phyloP scores from a whole-genome alignment of 2,888 invertebrate genomes.

The Drosophila meridionalis region DNA sequence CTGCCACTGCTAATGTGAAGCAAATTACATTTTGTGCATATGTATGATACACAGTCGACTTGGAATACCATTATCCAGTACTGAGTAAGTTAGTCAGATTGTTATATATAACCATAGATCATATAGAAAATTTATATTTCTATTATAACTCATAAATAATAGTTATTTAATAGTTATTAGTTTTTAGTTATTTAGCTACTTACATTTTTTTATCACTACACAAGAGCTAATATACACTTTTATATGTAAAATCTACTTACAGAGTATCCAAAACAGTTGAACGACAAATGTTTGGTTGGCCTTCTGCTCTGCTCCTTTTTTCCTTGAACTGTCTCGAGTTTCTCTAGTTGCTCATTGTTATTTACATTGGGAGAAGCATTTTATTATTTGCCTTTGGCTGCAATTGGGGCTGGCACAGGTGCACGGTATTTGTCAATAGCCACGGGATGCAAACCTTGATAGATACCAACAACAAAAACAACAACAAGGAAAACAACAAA shows the following conservation, averaged over 20 bases:
- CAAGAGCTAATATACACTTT: background rate
- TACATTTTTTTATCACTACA: background rate
- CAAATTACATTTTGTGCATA: too few relatives aligned
- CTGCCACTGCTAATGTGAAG: too few relatives aligned
- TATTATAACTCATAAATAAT: too few relatives aligned
- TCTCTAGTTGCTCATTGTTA: conserved; percentile 53
- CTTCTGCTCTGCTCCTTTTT: conserved; percentile 15
- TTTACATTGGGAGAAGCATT: conserved; percentile 72
- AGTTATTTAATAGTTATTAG: too few relatives aligned
- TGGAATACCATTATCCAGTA: too few relatives aligned
- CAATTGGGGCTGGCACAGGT: conserved; percentile 59
- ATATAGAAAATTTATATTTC: too few relatives aligned
- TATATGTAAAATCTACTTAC: background rate
- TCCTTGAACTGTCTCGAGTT: conserved; percentile 34
- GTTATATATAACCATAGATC: too few relatives aligned
- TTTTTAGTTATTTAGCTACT: too few relatives aligned
- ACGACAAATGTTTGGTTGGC: conserved; percentile 33
- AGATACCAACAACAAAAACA: conserved; percentile 20
- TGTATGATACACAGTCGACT: too few relatives aligned
- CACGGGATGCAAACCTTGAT: conserved; percentile 31
- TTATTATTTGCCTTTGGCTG: conserved; percentile 68
- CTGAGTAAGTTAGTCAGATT: too few relatives aligned
- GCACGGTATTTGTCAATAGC: conserved; percentile 56
- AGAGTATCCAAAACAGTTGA: conserved; percentile 21
- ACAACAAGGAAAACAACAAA: background rate